Base-by-base conservation (phyloP, 2,888 invertebrate species). In the Pseudanteris insignis region DNA sequence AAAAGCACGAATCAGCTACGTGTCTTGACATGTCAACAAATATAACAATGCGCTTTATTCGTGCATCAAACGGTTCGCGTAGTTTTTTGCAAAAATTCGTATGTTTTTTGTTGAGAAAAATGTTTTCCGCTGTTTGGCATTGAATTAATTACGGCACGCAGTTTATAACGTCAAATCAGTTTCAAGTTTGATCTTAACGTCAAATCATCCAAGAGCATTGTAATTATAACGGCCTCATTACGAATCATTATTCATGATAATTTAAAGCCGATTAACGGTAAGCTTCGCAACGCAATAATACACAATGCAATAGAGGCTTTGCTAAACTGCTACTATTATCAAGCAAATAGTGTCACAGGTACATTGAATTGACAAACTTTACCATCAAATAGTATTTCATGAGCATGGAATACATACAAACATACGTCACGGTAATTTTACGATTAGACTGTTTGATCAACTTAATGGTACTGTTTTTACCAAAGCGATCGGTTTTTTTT, bases 211-310 rank as follows among this genome's bases (percentile, higher is more conserved):
- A 29, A 41, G 28, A 47, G 43, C 48, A 44, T 46, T 46, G 41
- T 47, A 41, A 62, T 51, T 51, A 62, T 51, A 40, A 14, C 29
- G 12, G 29, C 33, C 51, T 55, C 47, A 50, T 55, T 55, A 47
- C 55, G 54, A 54, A 57, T 51, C 55, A 51, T 62, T 57, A 62
- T 41, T 62, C 41, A 57, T 18, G 51, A 47, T 62, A 62, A 62
- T 62, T 62, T 47, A 43, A 61, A 48, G 46, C 50, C 50, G 55
- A 55, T 62, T 62, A 60, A 46, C 44, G 32, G 29, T 53, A 53
- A 62, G 28, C 51, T 34, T 10, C 41, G 34, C 28, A 21, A 21
- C 9, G 34, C 41, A 57, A 30, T 57, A 43, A 55, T 53, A 47
- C 37, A 41, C 57, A 41, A 25, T 34, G 15, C 30, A 30, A 40